These are phyloP conservation scores for Pitangus sulphuratus DNA, from an alignment of 2,797 vertebrate species.

Conservation along the genomic window DNA sequence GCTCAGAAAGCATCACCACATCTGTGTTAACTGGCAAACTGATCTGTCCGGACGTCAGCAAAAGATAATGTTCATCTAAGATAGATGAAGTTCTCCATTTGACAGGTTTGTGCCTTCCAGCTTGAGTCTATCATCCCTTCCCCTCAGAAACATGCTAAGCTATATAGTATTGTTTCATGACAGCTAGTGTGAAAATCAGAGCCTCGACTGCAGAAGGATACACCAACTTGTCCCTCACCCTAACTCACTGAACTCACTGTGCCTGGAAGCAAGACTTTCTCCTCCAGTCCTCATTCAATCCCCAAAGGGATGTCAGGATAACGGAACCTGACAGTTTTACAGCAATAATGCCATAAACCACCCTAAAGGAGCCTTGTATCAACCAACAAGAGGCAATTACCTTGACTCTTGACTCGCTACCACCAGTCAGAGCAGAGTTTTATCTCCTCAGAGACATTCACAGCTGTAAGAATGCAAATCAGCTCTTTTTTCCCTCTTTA, in stretches of 20 bases:
- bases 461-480: slow-evolving; percentile 1
- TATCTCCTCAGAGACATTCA: not conserved
- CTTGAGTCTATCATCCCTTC: slow-evolving; percentile 36
- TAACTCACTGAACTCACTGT: not conserved
- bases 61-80: not conserved
- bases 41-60: slow-evolving; percentile 18
- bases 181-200: slow-evolving; percentile 60
- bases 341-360: slow-evolving; percentile 60
- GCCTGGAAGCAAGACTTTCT: slow-evolving; percentile 52
- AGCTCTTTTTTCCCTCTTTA: not conserved
- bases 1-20: not conserved
- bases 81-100: slow-evolving; percentile 9
- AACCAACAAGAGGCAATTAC: slow-evolving; percentile 61
- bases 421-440: not conserved
- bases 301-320: slow-evolving; percentile 50
- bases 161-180: slow-evolving; percentile 31
- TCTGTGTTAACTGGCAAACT: not conserved
- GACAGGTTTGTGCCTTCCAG: slow-evolving; percentile 56
- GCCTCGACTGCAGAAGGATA: slow-evolving; percentile 28
- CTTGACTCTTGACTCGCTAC: slow-evolving; percentile 30
- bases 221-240: slow-evolving; percentile 47
- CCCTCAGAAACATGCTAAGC: slow-evolving; percentile 4
- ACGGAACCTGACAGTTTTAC: slow-evolving; percentile 63
- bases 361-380: slow-evolving; percentile 50
- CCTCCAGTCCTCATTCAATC: slow-evolving; percentile 16